These are phyloP conservation scores for Pristionchus maxplancki DNA, from an alignment of 2,888 invertebrate genomes.

Conservation along the genomic window DNA sequence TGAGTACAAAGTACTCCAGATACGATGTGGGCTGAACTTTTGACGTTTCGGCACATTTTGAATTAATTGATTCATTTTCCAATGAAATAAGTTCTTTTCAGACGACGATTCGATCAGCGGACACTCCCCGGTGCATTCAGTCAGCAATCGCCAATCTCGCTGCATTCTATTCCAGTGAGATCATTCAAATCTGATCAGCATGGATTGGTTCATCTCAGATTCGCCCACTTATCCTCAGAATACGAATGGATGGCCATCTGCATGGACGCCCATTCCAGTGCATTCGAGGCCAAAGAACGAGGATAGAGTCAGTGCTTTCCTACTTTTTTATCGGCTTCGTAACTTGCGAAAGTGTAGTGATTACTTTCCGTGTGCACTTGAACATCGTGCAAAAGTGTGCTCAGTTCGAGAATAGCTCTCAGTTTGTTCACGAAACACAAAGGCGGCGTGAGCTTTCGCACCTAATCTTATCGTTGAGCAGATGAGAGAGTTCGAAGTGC, in stretches of 20 bases:
- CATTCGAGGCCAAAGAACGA: conserved; percentile 41
- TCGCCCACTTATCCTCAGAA: conserved; percentile 19
- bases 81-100: neutral
- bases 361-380: neutral
- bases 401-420: neutral
- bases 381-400: neutral
- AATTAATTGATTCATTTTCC: neutral
- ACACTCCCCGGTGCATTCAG: conserved; percentile 43
- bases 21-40: neutral
- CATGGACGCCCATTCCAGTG: conserved; percentile 46
- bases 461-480: conserved; percentile 4
- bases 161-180: conserved; percentile 40
- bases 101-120: conserved; percentile 33
- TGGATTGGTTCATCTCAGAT: neutral
- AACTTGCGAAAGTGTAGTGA: neutral
- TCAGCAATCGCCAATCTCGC: conserved; percentile 43
- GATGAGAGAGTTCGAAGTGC: neutral
- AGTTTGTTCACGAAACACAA: neutral
- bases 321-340: neutral
- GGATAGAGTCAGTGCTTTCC: neutral
- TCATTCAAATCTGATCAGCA: too few relatives aligned
- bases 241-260: conserved; percentile 16
- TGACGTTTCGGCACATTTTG: neutral
- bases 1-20: conserved; percentile 32
- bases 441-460: neutral